A percentile compares a stretch with the other conserved stretches of the same genome.
Evolutionary conservation across 1,140 invertebrate species (phyloP).

Genomic region (Drosophila sechellia): DNA sequence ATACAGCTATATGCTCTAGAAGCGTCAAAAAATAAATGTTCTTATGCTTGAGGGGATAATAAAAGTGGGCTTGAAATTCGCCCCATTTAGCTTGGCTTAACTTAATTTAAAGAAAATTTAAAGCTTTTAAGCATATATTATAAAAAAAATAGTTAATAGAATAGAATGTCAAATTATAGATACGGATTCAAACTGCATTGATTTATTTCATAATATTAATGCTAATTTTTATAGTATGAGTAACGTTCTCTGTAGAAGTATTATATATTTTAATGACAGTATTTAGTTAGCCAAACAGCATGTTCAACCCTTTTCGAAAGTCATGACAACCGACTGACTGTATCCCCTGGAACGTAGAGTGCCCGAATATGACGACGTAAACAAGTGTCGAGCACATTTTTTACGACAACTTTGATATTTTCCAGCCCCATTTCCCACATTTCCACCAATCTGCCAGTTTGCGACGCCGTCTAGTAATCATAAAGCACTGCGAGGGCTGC

Average conservation of each 20-base stretch:
- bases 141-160: no score
- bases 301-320: not conserved
- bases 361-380: constrained; percentile 44
- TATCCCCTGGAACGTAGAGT: constrained; percentile 7
- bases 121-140: no score
- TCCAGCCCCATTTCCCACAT: constrained; percentile 4
- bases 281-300: not conserved
- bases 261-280: not conserved
- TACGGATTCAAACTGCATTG: no score
- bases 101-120: no score
- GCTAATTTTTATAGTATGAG: no score
- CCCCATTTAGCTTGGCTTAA: not conserved
- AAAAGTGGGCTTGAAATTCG: not conserved
- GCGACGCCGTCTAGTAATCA: constrained; percentile 59
- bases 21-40: not conserved
- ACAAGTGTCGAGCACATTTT: constrained; percentile 79
- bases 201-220: no score
- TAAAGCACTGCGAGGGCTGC: constrained; percentile 65
- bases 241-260: no score
- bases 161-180: no score
- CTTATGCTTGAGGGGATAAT: not conserved
- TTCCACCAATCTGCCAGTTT: constrained; percentile 10
- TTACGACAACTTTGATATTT: constrained; percentile 63
- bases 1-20: not conserved
- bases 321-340: not conserved